Base-by-base conservation (phyloP, 1,140 invertebrate species). In the Galleria mellonella region DNA sequence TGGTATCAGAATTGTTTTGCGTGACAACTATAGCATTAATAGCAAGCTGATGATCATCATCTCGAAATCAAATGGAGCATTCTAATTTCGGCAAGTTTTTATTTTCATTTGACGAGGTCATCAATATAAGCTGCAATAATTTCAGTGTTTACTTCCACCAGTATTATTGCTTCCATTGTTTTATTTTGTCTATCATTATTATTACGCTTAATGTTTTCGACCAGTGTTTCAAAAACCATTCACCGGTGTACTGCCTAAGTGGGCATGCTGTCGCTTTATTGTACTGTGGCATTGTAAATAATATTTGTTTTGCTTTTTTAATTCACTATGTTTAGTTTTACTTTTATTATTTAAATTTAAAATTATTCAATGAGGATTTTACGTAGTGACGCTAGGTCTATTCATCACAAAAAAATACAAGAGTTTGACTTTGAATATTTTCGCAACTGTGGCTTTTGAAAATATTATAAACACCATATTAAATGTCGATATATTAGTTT, bases 401-500 rank as follows among this genome's bases (percentile, higher is more conserved):
- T 71, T 43, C 65, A 70, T 73, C 69, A 75, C 62, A 68, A 67
- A 49, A 33, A 64, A 54, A 71, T 63, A 76, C 43, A 73, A 85
- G 82, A 85, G 82, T 85, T 85, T 85, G 82, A 85, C 82, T 85
- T 85, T 85, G 82, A 83, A 60, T 73, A 72, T 55, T 72, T 68
- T 72, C 51, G 66, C 67, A 71, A 61, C 55, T 49, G 55, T 72
- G 72, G 70, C 47, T 67, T 68, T 51, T 43, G 53, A 62, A 57
- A 48, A 32, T 55, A 62, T 57, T 28, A 28, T 37, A 51, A 59
- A 68, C 50, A 65, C 62, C 68, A 47, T 66, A 51, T 66, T 68
- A 45, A 42, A 32, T 33, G 6, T 51, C n/a, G n/a, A 40, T 47
- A 46, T 50, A 51, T 47, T 59, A 50, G 56, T 62, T 62, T 64